Base-by-base conservation (phyloP, 2,113 vertebrate species). In the Budorcas taxicolor region DNA sequence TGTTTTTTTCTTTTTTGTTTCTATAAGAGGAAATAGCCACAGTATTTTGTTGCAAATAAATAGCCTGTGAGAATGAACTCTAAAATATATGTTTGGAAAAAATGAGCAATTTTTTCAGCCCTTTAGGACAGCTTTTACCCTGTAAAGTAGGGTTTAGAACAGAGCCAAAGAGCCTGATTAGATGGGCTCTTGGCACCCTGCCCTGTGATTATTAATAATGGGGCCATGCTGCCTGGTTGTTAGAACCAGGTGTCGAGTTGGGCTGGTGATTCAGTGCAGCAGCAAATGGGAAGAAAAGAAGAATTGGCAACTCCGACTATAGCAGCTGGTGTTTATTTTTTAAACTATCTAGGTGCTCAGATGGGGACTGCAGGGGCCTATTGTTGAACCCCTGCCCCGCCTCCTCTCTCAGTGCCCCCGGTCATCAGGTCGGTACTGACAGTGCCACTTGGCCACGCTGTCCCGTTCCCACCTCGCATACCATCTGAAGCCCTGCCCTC, bases 251-350 rank as follows among this genome's bases (percentile, higher is more conserved):
- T 95, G 97, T 85, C 87, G 94, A 67, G 57, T 52, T 4, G 76
- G 29, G 40, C 87, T 89, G 91, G n/a, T 71, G 50, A 88, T 27
- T 88, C 53, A n/a, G 52, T 23, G 47, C 87, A 87, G 57, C 83
- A 47, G n/a, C 71, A 60, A 95, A 96, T 43, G 64, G 62, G 80
- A 93, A 83, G 87, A 84, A 86, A 45, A 71, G 31, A 64, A 76
- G 94, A 93, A 33, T 8, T 96, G 97, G 95, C 94, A 92, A 29
- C 80, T 57, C 6, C 0, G 21, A 78, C 81, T 27, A 5, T 3
- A 57, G 52, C 96, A 96, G 97, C 94, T 96, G 94, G 90, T 94
- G 52, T 58, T 96, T 92, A 21, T 78, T 92, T 90, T 97, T 82
- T 40, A 16, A 90, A 90, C 31, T 27, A 87, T n/a, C 71, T 74